These are phyloP conservation scores for Athalia circularis DNA, from an alignment of 2,888 invertebrate species.

Conservation along the genomic window DNA sequence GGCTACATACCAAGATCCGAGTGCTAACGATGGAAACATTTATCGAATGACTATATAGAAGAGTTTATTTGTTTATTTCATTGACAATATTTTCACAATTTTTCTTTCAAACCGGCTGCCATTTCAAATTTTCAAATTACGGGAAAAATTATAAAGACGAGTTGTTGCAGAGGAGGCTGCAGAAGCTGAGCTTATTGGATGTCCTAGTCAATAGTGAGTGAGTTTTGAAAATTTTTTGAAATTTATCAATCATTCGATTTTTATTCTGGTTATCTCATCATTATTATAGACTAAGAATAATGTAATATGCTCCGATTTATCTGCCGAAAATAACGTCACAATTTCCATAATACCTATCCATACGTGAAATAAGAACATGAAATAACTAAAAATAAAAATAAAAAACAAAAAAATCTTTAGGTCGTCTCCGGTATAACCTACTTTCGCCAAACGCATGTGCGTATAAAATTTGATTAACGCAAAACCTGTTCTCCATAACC, in stretches of 20 bases:
- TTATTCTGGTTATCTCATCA: too few species aligned
- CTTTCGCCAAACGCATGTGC: constrained; percentile 27
- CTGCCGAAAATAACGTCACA: not conserved
- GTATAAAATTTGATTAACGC: constrained; percentile 30
- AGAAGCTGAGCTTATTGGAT: constrained; percentile 9
- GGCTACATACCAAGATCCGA: too few species aligned
- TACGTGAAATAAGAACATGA: too few species aligned
- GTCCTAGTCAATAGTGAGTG: constrained; percentile 36
- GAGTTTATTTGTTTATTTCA: too few species aligned
- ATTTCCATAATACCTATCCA: not conserved
- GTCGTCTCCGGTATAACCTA: constrained; percentile 26
- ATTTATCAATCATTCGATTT: too few species aligned
- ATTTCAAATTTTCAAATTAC: not conserved
- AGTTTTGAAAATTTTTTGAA: too few species aligned
- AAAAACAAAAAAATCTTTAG: constrained; percentile 12
- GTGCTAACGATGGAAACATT: too few species aligned
- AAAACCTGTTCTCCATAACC: constrained; percentile 18
- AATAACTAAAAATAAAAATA: not conserved
- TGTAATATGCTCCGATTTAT: not conserved
- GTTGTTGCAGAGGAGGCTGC: constrained; percentile 22
- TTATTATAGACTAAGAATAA: not conserved
- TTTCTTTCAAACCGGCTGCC: not conserved
- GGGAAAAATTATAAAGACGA: not conserved
- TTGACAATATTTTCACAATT: not conserved
- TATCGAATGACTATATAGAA: too few species aligned